Percentiles rank a stretch among this genome's conserved stretches.
phyloP scores from a whole-genome alignment of 2,113 vertebrate species.

The Mesoclemmys tuberculata region DNA sequence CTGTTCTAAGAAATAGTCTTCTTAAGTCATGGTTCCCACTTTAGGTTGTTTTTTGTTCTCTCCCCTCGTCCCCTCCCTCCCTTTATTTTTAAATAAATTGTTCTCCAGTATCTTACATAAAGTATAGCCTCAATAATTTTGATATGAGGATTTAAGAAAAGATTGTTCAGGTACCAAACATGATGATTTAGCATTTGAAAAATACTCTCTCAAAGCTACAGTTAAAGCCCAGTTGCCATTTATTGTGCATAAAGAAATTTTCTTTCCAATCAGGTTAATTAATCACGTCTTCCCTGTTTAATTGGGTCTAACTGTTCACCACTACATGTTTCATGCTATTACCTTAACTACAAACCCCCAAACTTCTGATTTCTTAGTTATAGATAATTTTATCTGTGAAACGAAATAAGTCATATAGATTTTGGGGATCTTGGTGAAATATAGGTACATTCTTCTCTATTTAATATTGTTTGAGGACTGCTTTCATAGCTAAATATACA shows the following conservation, averaged over 20 bases:
- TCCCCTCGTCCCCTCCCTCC: background rate
- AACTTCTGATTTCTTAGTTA: background rate
- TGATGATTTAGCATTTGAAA: constrained; percentile 61
- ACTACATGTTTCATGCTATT: constrained; percentile 40
- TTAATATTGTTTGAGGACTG: background rate
- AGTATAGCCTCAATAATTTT: constrained; percentile 40
- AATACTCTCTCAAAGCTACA: constrained; percentile 62
- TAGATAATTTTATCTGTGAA: background rate
- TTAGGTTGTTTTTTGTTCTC: background rate
- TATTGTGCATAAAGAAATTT: constrained; percentile 46
- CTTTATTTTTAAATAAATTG: constrained; percentile 8
- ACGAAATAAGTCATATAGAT: background rate
- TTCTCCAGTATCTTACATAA: background rate
- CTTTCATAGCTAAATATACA: background rate
- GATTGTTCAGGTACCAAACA: constrained; percentile 53
- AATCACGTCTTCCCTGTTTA: constrained; percentile 24
- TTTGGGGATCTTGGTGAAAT: background rate
- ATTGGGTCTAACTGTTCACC: constrained; percentile 43
- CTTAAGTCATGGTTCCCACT: constrained; percentile 45
- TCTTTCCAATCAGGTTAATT: constrained; percentile 50
- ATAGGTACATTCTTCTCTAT: background rate
- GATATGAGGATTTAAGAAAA: constrained; percentile 42
- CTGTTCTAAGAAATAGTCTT: constrained; percentile 66
- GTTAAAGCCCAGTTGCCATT: constrained; percentile 44
- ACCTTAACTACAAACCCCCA: background rate